phyloP scores from a whole-genome alignment of 2,888 invertebrate genomes.

The Silvanus unidentatus region DNA sequence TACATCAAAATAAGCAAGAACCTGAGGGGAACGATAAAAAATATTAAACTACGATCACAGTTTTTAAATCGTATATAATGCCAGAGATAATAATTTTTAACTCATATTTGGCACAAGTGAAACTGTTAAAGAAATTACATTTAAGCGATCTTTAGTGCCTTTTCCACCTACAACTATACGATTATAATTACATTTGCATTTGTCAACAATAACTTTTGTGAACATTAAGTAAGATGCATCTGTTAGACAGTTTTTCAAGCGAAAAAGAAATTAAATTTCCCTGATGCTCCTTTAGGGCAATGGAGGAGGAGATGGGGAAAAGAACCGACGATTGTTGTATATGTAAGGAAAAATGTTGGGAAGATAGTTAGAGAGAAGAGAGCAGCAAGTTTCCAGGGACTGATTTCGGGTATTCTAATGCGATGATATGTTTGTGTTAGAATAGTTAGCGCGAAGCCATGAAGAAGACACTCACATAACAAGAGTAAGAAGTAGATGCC shows the following conservation, averaged over 20 bases:
- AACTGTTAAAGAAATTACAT: constrained; percentile 17
- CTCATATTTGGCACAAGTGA: no score
- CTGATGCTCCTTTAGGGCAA: no score
- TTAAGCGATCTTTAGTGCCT: constrained; percentile 19
- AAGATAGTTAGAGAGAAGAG: no score
- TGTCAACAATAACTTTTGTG: constrained; percentile 23
- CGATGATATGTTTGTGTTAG: constrained; percentile 17
- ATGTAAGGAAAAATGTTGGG: no score
- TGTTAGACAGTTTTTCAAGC: no score
- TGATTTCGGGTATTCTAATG: background rate
- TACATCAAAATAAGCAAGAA: constrained; percentile 10
- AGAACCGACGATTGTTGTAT: no score
- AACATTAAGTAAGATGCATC: constrained; percentile 13
- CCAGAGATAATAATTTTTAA: no score
- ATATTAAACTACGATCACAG: no score
- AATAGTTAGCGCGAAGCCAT: constrained; percentile 30
- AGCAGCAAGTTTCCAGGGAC: background rate
- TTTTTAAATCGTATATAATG: no score
- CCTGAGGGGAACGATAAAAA: background rate
- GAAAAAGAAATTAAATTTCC: no score
- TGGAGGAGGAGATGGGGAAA: no score
- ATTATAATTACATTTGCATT: constrained; percentile 28
- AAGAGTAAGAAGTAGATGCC: constrained; percentile 30
- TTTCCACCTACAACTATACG: constrained; percentile 16
- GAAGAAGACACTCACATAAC: constrained; percentile 17